Evolutionary conservation across 2,888 invertebrate genomes (phyloP), one percentile per base, ranked within the genome.

Genomic region (Hoplodrina blanda): DNA sequence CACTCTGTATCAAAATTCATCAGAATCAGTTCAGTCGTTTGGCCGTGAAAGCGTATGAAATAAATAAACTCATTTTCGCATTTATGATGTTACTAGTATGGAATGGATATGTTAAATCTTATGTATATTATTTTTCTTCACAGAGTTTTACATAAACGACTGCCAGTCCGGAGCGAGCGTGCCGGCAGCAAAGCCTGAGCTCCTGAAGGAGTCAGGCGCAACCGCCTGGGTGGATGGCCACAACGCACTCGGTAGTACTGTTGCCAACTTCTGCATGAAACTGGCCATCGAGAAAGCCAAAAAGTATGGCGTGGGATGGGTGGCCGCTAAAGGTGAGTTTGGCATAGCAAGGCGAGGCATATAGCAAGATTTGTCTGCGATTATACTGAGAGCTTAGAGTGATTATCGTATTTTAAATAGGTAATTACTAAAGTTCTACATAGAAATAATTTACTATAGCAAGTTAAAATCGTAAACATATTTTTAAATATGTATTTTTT

Each of bases 271-370:
- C 90, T 97, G 97, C 87, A 98, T 98, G 97, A 96, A 97, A 30
- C 84, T 98, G 65, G 99, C 99, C 2, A 97, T 99, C 2, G 94
- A 97, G 84, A 99, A 99, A 88, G 98, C 98, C 0, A 97, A 97
- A 85, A 95, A 97, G 30, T 95, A 96, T 25, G 98, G 99, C 0
- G 97, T 99, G 1, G 98, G 98, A 72, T 97, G 98, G 97, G 98
- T 99, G 0, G 96, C 97, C 13, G 98, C 97, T 4, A 97, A 97
- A 92, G 96, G 98, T 97, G 89, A 89, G 90, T 69, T 46, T 61
- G 7, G 4, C 17, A 17, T 46, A 17, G 25, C 25, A 25, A 25
- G 25, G 25, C 25, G 25, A 25, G 25, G 25, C 25, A 25, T 15
- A 46, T 17, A 37, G 37, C 37, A 8, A 37, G 1, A 37, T 7